Percentiles rank a stretch among this genome's conserved stretches.
These are phyloP conservation scores for Regulus satrapa DNA, from an alignment of 2,113 vertebrate genomes.

Conservation along the genomic window DNA sequence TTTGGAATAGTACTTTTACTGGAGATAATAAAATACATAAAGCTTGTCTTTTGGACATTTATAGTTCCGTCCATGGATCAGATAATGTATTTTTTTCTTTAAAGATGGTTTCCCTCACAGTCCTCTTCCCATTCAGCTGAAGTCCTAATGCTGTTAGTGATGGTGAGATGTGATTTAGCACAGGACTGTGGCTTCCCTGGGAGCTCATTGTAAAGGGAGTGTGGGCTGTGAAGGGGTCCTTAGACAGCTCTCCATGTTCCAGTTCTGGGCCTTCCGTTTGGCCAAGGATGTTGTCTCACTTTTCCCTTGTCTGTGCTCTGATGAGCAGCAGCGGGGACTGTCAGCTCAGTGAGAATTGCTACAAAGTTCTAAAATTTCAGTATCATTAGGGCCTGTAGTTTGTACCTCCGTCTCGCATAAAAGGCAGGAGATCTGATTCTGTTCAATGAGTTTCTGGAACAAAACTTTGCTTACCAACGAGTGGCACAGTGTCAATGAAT, in stretches of 20 bases:
- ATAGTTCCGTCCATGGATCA: background rate
- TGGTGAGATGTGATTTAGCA: background rate
- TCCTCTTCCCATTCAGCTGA: background rate
- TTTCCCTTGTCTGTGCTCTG: background rate
- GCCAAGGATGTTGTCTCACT: accelerated
- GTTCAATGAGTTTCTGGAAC: background rate
- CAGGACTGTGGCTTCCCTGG: background rate
- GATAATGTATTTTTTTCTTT: background rate
- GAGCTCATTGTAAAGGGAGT: background rate
- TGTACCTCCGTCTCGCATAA: background rate
- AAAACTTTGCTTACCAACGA: background rate
- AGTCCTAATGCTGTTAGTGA: background rate
- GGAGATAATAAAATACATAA: background rate
- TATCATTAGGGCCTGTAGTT: background rate
- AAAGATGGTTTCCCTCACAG: background rate
- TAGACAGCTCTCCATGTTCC: background rate
- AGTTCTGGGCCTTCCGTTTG: background rate
- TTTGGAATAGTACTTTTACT: background rate
- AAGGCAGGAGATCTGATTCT: background rate
- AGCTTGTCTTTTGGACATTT: background rate
- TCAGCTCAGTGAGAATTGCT: background rate
- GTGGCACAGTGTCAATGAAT: background rate
- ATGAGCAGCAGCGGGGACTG: background rate
- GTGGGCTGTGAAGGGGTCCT: background rate
- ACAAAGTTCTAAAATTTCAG: background rate